Evolutionary conservation across 2,888 invertebrate genomes (phyloP).

Genomic region (Trissoscelio sp.): DNA sequence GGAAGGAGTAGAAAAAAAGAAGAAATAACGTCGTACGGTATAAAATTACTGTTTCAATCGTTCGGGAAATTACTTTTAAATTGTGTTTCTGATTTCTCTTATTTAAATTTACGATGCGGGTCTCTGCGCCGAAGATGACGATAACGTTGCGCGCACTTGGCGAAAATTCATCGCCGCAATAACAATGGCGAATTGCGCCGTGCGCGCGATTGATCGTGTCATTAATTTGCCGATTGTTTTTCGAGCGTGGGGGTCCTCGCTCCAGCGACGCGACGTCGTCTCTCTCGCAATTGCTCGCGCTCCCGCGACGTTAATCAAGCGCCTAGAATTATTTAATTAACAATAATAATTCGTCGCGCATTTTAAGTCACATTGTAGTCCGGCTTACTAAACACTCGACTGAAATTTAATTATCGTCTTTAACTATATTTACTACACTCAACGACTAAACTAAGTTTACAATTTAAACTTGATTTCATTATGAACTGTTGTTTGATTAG

Average conservation of each 20-base stretch:
- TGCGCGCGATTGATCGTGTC: slow-evolving; percentile 31
- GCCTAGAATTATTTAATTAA: slow-evolving; percentile 59
- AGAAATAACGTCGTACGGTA: slow-evolving; percentile 15
- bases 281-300: too few relatives aligned
- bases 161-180: slow-evolving; percentile 10
- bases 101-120: slow-evolving; percentile 51
- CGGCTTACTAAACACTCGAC: slow-evolving; percentile 56
- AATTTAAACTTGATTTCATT: slow-evolving; percentile 67
- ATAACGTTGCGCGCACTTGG: not conserved
- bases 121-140: slow-evolving; percentile 10
- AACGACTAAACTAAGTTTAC: slow-evolving; percentile 64
- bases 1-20: not conserved
- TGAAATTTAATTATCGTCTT: slow-evolving; percentile 63
- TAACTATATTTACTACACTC: slow-evolving; percentile 60
- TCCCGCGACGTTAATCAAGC: slow-evolving; percentile 49
- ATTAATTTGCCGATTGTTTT: slow-evolving; percentile 44
- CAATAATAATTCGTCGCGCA: slow-evolving; percentile 60
- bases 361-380: slow-evolving; percentile 53
- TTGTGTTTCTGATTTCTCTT: slow-evolving; percentile 56
- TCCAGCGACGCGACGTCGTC: slow-evolving; percentile 1
- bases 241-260: not conserved
- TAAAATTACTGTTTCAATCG: slow-evolving; percentile 56
- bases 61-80: slow-evolving; percentile 58
- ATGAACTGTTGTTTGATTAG: slow-evolving; percentile 66
- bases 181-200: not conserved